phyloP scores from a whole-genome alignment of 2,888 invertebrate species.

The Oscheius sp. region DNA sequence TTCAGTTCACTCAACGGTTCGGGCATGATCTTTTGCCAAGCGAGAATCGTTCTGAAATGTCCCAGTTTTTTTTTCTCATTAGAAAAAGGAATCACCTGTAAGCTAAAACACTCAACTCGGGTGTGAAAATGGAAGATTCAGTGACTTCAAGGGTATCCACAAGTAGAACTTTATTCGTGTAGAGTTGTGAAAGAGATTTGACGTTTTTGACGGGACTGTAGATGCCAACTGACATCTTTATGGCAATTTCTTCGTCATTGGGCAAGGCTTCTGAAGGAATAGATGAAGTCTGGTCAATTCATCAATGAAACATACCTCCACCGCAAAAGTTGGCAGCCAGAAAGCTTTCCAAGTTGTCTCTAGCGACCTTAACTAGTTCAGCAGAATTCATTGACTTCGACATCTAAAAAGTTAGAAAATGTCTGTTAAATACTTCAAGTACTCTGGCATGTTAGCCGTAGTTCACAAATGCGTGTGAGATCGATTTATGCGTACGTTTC shows the following conservation, averaged over 20 bases:
- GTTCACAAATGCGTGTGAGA: no score
- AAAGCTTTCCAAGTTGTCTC: constrained; percentile 35
- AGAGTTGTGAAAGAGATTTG: background rate
- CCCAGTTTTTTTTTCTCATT: background rate
- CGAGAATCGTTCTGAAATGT: constrained; percentile 34
- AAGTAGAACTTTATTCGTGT: background rate
- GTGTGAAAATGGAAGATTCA: background rate
- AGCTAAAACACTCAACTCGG: background rate
- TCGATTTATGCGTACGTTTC: no score
- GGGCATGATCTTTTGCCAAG: constrained; percentile 43
- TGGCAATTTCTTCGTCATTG: background rate
- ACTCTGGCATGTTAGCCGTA: no score
- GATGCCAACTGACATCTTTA: constrained; percentile 12
- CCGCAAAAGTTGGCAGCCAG: constrained; percentile 43
- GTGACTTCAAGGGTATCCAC: background rate
- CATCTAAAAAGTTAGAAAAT: no score
- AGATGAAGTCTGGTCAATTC: background rate
- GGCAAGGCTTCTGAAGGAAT: background rate
- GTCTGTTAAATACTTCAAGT: no score
- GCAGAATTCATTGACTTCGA: no score
- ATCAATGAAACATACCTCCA: background rate
- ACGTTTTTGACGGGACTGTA: constrained; percentile 6
- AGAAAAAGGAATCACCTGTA: background rate
- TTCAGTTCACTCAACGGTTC: constrained; percentile 44
- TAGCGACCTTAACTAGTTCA: background rate